These are phyloP conservation scores for Lepidostoma basale DNA, from an alignment of 1,140 invertebrate genomes.

Conservation along the genomic window DNA sequence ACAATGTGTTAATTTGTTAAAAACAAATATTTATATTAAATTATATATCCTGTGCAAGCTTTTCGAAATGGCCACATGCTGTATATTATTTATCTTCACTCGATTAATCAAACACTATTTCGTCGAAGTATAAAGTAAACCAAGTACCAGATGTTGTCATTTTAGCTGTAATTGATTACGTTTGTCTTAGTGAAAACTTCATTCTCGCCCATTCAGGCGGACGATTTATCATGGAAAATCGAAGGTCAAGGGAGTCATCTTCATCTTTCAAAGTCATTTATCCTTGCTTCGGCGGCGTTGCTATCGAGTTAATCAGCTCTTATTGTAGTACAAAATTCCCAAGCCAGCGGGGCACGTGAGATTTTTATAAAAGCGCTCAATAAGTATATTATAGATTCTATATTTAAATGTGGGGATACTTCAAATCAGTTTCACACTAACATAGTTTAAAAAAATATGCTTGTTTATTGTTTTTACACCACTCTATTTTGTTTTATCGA, in stretches of 20 bases:
- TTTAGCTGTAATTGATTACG: slow-evolving; percentile 12
- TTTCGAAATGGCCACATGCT: too few relatives aligned
- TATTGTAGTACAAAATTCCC: slow-evolving; percentile 8
- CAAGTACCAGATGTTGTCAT: not conserved
- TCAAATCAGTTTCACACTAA: too few relatives aligned
- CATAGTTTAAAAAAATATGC: too few relatives aligned
- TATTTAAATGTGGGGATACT: too few relatives aligned
- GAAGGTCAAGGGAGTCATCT: slow-evolving; percentile 23
- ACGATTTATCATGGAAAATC: slow-evolving; percentile 22
- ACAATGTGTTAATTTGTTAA: too few relatives aligned
- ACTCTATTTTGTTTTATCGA: too few relatives aligned
- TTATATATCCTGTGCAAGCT: too few relatives aligned
- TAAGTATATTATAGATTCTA: too few relatives aligned
- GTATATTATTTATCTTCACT: too few relatives aligned
- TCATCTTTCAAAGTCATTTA: slow-evolving; percentile 10
- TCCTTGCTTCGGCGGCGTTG: not conserved
- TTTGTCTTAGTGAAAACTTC: slow-evolving; percentile 14
- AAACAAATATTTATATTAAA: too few relatives aligned
- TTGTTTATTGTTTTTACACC: not conserved
- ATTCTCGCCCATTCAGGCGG: not conserved
- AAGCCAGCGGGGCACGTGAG: too few relatives aligned
- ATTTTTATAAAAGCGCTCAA: not conserved
- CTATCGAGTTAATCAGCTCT: slow-evolving; percentile 10
- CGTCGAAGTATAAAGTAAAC: too few relatives aligned
- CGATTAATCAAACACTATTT: slow-evolving; percentile 4